Conservation (phyloP, 2,113 vertebrate species). For the Semnopithecus entellus region DNA sequence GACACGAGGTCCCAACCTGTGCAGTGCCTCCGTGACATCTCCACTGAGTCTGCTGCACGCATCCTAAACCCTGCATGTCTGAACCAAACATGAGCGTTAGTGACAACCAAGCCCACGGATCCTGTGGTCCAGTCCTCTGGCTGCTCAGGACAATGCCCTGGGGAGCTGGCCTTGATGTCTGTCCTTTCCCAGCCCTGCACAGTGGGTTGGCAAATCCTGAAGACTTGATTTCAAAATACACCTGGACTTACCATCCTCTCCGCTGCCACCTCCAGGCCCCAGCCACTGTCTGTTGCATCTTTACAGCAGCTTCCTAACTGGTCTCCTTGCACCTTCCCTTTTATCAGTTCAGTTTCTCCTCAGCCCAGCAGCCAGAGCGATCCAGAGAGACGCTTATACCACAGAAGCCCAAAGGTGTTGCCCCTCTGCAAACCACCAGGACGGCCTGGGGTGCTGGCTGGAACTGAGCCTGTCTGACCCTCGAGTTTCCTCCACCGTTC, state of each 20-base stretch:
- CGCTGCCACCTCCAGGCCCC: neutral
- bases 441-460: neutral
- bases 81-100: too few relatives aligned
- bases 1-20: rapidly evolving
- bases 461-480: neutral
- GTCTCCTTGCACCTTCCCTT: neutral
- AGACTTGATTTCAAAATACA: neutral
- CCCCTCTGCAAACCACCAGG: neutral
- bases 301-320: neutral
- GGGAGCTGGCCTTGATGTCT: neutral
- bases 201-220: neutral
- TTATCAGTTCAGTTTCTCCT: neutral
- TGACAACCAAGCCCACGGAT: neutral
- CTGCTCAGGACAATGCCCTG: neutral
- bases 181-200: neutral
- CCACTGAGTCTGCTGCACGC: neutral
- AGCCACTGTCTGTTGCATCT: neutral
- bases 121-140: rapidly evolving
- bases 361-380: neutral
- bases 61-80: neutral
- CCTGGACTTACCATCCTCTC: rapidly evolving
- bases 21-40: neutral
- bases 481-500: neutral
- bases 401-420: neutral
- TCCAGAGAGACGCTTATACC: neutral